Conservation (phyloP, 2,888 invertebrate genomes). For the Diadromus collaris region DNA sequence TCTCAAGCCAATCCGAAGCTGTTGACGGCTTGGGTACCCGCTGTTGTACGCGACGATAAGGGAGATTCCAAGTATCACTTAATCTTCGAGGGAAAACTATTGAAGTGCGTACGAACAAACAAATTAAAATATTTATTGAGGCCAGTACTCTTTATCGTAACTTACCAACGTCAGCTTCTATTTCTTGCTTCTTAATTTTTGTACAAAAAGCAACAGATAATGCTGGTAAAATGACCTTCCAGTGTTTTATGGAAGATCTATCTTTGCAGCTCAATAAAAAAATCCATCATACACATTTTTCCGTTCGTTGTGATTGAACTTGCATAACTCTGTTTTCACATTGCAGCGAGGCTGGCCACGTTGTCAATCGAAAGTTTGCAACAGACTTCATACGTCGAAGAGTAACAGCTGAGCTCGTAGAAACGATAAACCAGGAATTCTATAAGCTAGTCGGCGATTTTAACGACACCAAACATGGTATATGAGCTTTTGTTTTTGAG, state of each 20-base stretch:
- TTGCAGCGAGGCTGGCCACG: conserved; percentile 71
- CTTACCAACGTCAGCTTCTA: neutral
- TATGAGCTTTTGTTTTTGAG: conserved; percentile 2
- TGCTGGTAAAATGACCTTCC: too few species aligned
- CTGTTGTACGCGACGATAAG: conserved; percentile 61
- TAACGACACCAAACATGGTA: conserved; percentile 70
- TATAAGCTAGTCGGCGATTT: conserved; percentile 71
- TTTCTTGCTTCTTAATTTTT: neutral
- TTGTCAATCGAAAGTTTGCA: conserved; percentile 66
- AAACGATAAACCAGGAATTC: conserved; percentile 69
- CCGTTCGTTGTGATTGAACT: neutral
- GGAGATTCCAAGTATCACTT: conserved; percentile 62
- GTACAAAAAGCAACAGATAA: neutral
- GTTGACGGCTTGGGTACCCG: conserved; percentile 72
- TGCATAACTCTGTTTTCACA: conserved; percentile 10
- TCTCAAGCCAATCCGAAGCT: conserved; percentile 68
- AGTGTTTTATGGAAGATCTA: neutral
- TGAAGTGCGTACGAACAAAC: conserved; percentile 69
- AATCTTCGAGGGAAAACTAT: conserved; percentile 73
- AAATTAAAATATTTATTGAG: neutral
- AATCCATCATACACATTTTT: neutral
- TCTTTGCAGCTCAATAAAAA: neutral
- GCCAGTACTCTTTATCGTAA: neutral
- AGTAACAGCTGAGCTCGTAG: conserved; percentile 67
- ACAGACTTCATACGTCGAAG: conserved; percentile 68